These are phyloP conservation scores for Trigoniulus corallinus DNA, from an alignment of 1,140 invertebrate genomes.

Conservation along the genomic window DNA sequence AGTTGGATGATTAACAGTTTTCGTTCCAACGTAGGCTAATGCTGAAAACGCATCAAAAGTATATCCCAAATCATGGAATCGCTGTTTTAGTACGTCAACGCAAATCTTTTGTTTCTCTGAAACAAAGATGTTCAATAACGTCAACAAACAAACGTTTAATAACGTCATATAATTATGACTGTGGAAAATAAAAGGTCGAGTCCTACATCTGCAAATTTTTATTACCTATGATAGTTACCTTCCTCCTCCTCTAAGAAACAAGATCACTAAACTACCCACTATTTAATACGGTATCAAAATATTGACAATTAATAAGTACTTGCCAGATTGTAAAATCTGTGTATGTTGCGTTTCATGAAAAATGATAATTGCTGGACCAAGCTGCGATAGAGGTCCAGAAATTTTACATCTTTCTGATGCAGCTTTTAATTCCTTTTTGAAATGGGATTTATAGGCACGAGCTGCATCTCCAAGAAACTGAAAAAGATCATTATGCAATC, in stretches of 20 bases:
- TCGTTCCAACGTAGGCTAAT: constrained; percentile 49
- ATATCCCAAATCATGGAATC: constrained; percentile 42
- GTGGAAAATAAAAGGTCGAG: no score
- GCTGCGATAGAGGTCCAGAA: constrained; percentile 24
- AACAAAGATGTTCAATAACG: background rate
- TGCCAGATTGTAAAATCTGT: constrained; percentile 23
- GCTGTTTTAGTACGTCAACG: constrained; percentile 43
- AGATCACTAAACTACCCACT: no score
- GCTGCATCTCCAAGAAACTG: constrained; percentile 62
- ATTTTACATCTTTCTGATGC: constrained; percentile 35
- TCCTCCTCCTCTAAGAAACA: no score
- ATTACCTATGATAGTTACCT: no score
- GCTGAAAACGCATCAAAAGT: constrained; percentile 54
- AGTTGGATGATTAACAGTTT: constrained; percentile 33
- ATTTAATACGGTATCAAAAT: no score
- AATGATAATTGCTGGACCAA: constrained; percentile 57
- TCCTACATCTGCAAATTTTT: no score
- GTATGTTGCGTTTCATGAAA: constrained; percentile 69
- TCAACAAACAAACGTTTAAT: background rate
- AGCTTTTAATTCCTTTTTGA: constrained; percentile 42
- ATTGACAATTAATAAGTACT: constrained; percentile 4
- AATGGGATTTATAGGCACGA: constrained; percentile 53
- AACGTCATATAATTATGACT: no score
- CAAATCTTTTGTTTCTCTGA: constrained; percentile 20
- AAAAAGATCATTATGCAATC: constrained; percentile 60